phyloP scores from a whole-genome alignment of 2,888 invertebrate species.

The Papilio gigon region DNA sequence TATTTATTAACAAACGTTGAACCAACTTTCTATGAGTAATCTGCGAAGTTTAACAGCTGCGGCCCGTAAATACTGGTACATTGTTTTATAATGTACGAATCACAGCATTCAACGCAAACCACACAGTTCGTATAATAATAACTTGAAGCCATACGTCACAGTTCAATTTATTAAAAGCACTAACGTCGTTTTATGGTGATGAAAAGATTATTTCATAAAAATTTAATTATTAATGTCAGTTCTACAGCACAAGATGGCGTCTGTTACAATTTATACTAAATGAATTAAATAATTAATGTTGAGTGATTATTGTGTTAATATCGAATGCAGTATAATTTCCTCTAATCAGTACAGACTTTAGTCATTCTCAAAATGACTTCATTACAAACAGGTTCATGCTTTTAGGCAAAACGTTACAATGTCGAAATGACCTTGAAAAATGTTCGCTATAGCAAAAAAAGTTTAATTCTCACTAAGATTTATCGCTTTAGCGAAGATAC shows the following conservation, averaged over 20 bases:
- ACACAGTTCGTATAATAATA: too few species aligned
- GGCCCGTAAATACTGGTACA: conserved; percentile 12
- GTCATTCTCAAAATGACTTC: background rate
- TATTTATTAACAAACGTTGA: conserved; percentile 26
- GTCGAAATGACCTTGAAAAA: background rate
- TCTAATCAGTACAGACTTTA: too few species aligned
- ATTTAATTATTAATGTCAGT: too few species aligned
- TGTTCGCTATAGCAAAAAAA: background rate
- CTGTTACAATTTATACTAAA: too few species aligned
- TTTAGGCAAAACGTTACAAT: background rate
- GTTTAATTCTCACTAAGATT: background rate
- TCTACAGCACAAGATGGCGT: too few species aligned
- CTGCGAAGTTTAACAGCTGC: conserved; percentile 26
- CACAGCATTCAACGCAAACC: background rate
- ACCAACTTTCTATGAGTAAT: conserved; percentile 38
- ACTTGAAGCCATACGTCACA: too few species aligned
- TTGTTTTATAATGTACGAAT: background rate
- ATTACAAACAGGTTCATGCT: background rate
- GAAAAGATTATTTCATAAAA: too few species aligned
- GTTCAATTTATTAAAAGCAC: too few species aligned
- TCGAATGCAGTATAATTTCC: too few species aligned
- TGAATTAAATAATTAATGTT: too few species aligned
- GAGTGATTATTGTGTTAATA: too few species aligned
- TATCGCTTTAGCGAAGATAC: background rate
- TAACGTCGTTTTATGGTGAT: too few species aligned